Base-by-base conservation (phyloP, 2,797 vertebrate genomes). In the Lithobates pipiens region DNA sequence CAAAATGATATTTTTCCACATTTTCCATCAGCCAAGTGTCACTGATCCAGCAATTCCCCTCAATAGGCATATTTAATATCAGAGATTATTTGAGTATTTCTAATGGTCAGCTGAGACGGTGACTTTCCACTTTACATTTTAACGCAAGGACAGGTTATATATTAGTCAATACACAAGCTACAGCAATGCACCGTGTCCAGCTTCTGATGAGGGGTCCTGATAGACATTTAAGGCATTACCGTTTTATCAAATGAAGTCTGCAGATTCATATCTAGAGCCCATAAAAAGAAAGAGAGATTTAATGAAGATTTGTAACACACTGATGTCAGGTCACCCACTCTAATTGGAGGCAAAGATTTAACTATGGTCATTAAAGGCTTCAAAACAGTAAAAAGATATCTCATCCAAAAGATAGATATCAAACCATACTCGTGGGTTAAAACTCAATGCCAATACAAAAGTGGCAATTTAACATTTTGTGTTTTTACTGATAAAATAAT, bases 41-140 rank as follows among this genome's bases (percentile, higher is more conserved):
- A 90, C 86, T 92, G 91, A 93, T 92, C 90, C 90, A 92, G 91
- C 91, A 80, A 85, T 80, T 80, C 91, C 88, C 88, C 86, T 88
- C 89, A 90, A 93, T 93, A 92, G 91, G 92, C 88, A 91, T 90
- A 92, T 92, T 93, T 92, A 91, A 92, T 91, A 91, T 82, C 90
- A 86, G 89, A 89, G 91, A 92, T 93, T 92, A 93, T 89, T 86
- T 89, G 89, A 85, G 87, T 83, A 89, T 90, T 92, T 89, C 89
- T 91, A 90, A 92, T 90, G 92, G 89, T 87, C 85, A 85, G 90
- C 84, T 88, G 76, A 90, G 90, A 84, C 78, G 89, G 88, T 84
- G 87, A 88, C 85, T 90, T 76, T 88, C n/a, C 88, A 90, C 84
- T 46, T 89, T 88, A 86, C 86, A 89, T 74, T 88, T 88, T 90